phyloP scores from a whole-genome alignment of 1,140 invertebrate genomes.

The Meloidogyne floridensis region DNA sequence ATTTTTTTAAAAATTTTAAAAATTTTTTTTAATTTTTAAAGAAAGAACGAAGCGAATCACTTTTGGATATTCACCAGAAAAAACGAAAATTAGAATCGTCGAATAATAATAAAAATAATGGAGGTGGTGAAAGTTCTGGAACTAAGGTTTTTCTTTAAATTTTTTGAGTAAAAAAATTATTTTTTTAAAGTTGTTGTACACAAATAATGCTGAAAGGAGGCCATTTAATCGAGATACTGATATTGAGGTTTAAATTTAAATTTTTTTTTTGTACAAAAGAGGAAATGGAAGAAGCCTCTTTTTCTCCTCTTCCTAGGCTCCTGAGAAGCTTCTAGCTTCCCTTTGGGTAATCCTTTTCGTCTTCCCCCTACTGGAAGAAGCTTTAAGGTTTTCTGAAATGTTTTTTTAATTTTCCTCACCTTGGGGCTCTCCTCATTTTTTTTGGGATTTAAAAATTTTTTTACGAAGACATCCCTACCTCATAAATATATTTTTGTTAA shows the following conservation, averaged over 20 bases:
- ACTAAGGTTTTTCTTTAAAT: constrained; percentile 14
- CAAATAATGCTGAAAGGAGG: constrained; percentile 8
- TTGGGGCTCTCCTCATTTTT: too few relatives aligned
- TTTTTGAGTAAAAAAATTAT: not conserved
- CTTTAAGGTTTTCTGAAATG: not conserved
- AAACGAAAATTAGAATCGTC: constrained; percentile 37
- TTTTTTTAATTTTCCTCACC: not conserved
- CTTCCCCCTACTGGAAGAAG: too few relatives aligned
- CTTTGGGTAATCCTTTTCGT: too few relatives aligned
- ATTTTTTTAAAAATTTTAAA: not conserved
- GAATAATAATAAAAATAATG: not conserved
- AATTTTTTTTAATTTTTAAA: constrained; percentile 18
- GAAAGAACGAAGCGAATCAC: constrained; percentile 32
- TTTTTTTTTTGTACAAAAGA: too few relatives aligned
- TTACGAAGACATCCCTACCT: too few relatives aligned
- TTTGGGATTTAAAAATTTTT: too few relatives aligned
- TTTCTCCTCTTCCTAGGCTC: too few relatives aligned
- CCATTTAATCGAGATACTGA: constrained; percentile 46
- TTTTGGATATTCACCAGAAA: constrained; percentile 36
- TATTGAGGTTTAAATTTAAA: constrained; percentile 38
- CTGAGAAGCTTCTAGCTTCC: too few relatives aligned
- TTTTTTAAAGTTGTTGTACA: not conserved
- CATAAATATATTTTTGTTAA: too few relatives aligned
- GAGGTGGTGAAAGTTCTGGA: not conserved
- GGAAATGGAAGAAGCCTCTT: too few relatives aligned